Conservation (phyloP, 2,888 invertebrate genomes). For the Heliconius aoede region DNA sequence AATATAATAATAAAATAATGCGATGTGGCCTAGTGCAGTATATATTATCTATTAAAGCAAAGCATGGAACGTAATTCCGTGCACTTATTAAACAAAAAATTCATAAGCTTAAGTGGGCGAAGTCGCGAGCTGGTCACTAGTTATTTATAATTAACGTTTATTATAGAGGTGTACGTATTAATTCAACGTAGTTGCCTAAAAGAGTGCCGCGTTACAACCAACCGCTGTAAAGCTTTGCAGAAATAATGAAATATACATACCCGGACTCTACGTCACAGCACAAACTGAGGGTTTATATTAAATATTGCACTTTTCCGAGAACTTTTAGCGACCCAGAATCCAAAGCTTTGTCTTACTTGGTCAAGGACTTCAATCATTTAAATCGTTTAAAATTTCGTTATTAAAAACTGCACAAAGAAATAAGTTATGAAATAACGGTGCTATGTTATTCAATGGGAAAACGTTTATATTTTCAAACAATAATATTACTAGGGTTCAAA, state of each 20-base stretch:
- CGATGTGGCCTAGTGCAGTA: too few relatives aligned
- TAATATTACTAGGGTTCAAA: not conserved
- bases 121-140: too few relatives aligned
- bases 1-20: too few relatives aligned
- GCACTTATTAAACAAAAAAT: too few relatives aligned
- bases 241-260: constrained; percentile 9
- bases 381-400: constrained; percentile 21
- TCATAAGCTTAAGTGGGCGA: too few relatives aligned
- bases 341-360: constrained; percentile 29
- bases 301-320: constrained; percentile 26
- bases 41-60: too few relatives aligned
- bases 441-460: not conserved
- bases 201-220: not conserved
- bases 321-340: constrained; percentile 35
- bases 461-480: not conserved
- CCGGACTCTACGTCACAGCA: not conserved
- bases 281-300: constrained; percentile 17
- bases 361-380: constrained; percentile 28
- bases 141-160: too few relatives aligned
- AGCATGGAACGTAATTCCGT: too few relatives aligned
- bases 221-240: not conserved
- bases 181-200: not conserved
- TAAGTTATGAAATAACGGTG: constrained; percentile 10
- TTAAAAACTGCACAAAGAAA: constrained; percentile 27
- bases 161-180: not conserved